Evolutionary conservation across 2,113 vertebrate genomes (phyloP), one percentile per base, ranked within the genome.

Genomic region (Dicaeum eximium): DNA sequence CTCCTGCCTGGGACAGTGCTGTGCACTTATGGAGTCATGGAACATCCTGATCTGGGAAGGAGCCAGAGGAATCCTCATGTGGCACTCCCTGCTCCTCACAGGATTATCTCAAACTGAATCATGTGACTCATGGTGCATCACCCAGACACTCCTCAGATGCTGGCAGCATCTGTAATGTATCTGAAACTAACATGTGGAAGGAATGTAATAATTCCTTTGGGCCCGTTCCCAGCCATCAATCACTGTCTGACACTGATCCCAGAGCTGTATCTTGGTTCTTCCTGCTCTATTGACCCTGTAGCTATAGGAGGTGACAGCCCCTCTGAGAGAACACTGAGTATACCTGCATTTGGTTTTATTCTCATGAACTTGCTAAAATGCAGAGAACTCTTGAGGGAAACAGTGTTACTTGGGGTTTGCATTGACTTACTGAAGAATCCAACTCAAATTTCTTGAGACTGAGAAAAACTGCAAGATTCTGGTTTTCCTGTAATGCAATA

Each of bases 11-110:
- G 23, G 72, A 5, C 15, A 28, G 24, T 45, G 56, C 56, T 78
- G 22, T 24, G 27, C 16, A 9, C 27, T 40, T 21, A 4, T 0
- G 1, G 13, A 47, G 14, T 40, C 30, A 17, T 4, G 14, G 35
- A 62, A 30, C 17, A 16, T 6, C 35, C 47, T 4, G 8, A 54
- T 40, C 30, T 82, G 61, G 47, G 31, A 45, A 20, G 7, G 40
- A 75, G 24, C 70, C 38, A 7, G 8, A n/a, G 50, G 30, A 24
- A 60, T 22, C 23, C 31, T 15, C 17, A 8, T 31, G 24, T 40
- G 14, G n/a, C 33, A 13, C 24, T 40, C 30, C 28, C n/a, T 67
- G 40, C 40, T n/a, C 45, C 28, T 35, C 70, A 25, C 45, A 54
- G 24, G 69, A 47, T 38, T 53, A 10, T n/a, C 69, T 38, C 54